Evolutionary conservation across 2,113 vertebrate species (phyloP), one percentile per base, ranked within the genome.

Genomic region (Rutilus rutilus): DNA sequence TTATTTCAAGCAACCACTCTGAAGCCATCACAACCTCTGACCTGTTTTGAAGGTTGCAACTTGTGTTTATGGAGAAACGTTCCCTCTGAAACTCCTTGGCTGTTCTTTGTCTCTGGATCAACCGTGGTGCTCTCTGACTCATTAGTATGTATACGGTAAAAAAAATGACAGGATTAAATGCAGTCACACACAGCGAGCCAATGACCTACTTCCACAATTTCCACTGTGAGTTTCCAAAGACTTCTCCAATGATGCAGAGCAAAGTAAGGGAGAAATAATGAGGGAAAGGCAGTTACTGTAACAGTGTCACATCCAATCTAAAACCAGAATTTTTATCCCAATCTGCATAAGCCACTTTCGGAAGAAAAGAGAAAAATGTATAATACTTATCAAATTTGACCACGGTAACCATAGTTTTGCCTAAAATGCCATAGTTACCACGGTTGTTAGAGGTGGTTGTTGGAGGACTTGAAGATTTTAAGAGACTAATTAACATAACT

Each of bases 141-240:
- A 82, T 67, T 83, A 25, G 39, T 52, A 42, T 80, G 30, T 59
- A 36, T 25, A 77, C 10, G 33, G 47, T 39, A 67, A 80, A 17
- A 54, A 83, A 73, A 27, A 50, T 6, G 1, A 21, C 47, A 83
- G 50, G 67, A 33, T 73, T 85, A 54, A 69, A 83, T 33, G 33
- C 81, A 78, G 50, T n/a, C 54, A 82, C 54, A 78, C 59, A 33
- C n/a, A 71, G 59, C 75, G 83, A 88, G 82, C 86, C 50, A 73
- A 47, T 87, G 86, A 69, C 88, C 88, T 81, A 90, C 85, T 90
- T 93, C 91, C 82, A 90, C 90, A 91, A 89, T 92, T 93, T 90
- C 90, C 88, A 89, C 54, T 57, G 67, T 64, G 81, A 88, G 50
- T 30, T 83, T 89, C 5, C 14, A 78, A 86, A 57, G 33, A 65